Base-by-base conservation (phyloP, 2,888 invertebrate genomes). In the Muscina levida region DNA sequence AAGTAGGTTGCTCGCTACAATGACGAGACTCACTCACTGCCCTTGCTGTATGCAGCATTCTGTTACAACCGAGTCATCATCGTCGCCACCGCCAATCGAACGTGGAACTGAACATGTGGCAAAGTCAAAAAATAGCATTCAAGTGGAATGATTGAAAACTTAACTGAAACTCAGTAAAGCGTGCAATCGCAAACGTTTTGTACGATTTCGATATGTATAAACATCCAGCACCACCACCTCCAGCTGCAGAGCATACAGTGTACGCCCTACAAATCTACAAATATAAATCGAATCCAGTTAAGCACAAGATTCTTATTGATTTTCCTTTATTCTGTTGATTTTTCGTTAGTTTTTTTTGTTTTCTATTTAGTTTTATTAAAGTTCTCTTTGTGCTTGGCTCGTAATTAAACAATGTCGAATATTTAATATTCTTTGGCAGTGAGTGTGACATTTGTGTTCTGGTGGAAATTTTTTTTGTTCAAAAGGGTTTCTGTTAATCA, bases 101-200 rank as follows among this genome's bases (percentile, higher is more conserved):
- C 37, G 10, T 6, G 10, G 5, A 37, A 37, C 37, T 37, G 13
- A 44, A 44, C 53, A 53, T 53, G 24, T 53, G 53, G 53, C 53
- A 56, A 78, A 62, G 62, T 62, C 62, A 42, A 62, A 59, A 57
- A 59, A 42, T 74, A 62, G 73, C 74, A 77, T 72, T 75, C 77
- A 72, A 75, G 71, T 77, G 81, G 81, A 81, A 81, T 77, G 81
- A 81, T 81, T 81, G 77, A 72, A 81, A 81, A 77, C 72, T 77
- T 77, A 81, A 81, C 81, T 57, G 57, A 77, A 75, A 75, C 15
- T 62, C 77, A 77, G 42, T 68, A 77, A 74, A 81, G 72, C 74
- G 77, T 74, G 56, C 10, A 31, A 59, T 56, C 22, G 31, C 31
- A 62, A 48, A 22, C 19, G 62, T 53, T 24, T 51, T 19, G 17